Evolutionary conservation across 2,888 invertebrate genomes (phyloP).

Genomic region (Volucella inanis): DNA sequence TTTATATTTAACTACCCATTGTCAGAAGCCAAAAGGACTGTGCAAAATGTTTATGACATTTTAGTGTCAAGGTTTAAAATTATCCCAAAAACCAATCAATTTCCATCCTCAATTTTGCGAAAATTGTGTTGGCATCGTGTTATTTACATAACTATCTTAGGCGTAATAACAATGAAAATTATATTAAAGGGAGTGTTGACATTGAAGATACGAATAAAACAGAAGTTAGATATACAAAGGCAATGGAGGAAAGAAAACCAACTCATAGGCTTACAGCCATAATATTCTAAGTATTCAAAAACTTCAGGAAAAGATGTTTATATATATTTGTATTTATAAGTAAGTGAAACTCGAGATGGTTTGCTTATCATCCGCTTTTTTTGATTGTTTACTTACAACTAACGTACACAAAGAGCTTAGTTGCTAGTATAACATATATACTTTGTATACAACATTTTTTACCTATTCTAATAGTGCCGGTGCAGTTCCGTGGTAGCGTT

Average conservation of each 20-base stretch:
- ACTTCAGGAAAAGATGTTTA: neutral
- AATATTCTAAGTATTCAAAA: neutral
- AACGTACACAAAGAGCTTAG: too few species aligned
- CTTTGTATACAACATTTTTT: too few species aligned
- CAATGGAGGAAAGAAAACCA: neutral
- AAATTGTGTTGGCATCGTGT: neutral
- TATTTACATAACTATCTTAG: neutral
- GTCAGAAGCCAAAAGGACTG: neutral
- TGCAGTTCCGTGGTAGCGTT: too few species aligned
- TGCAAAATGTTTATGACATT: neutral
- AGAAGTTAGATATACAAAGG: neutral
- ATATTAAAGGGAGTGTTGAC: neutral
- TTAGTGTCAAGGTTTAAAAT: neutral
- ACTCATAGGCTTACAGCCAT: neutral
- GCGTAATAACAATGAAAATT: neutral
- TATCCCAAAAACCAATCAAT: neutral
- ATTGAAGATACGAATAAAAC: neutral
- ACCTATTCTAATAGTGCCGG: constrained; percentile 1
- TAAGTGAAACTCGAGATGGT: too few species aligned
- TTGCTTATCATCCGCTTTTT: too few species aligned
- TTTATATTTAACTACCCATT: neutral
- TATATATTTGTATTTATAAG: too few species aligned
- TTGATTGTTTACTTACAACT: too few species aligned
- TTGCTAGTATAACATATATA: too few species aligned
- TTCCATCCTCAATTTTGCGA: neutral